These are phyloP conservation scores for Conistra vaccinii DNA, from an alignment of 2,888 invertebrate genomes.

Conservation along the genomic window DNA sequence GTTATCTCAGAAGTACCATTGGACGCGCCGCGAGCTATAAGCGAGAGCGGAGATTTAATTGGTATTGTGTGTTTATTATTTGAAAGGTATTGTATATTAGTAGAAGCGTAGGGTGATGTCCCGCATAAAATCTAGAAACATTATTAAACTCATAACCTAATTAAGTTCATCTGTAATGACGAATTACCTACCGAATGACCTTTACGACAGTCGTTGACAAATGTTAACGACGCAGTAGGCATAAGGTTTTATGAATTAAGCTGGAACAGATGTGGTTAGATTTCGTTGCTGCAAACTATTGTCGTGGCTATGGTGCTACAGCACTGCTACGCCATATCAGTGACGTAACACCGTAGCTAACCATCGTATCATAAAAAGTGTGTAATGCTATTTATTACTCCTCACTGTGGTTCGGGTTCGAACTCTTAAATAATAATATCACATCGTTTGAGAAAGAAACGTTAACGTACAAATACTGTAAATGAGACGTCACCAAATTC, in stretches of 20 bases:
- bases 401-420: neutral
- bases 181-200: neutral
- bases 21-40: slow-evolving; percentile 34
- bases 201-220: neutral
- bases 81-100: too few relatives aligned
- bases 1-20: slow-evolving; percentile 77
- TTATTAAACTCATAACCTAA: neutral
- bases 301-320: neutral
- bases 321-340: neutral
- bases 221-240: neutral
- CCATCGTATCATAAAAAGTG: neutral
- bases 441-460: neutral
- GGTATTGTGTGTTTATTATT: too few relatives aligned
- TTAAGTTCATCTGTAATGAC: neutral
- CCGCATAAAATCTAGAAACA: neutral
- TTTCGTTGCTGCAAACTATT: neutral
- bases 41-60: slow-evolving; percentile 35
- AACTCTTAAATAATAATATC: neutral
- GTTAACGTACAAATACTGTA: neutral
- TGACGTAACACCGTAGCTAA: neutral
- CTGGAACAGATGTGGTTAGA: neutral
- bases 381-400: neutral
- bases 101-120: too few relatives aligned
- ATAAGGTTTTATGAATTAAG: neutral
- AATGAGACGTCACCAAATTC: neutral